Conservation (phyloP, 2,797 vertebrate genomes). For the Poliocrania exsul region DNA sequence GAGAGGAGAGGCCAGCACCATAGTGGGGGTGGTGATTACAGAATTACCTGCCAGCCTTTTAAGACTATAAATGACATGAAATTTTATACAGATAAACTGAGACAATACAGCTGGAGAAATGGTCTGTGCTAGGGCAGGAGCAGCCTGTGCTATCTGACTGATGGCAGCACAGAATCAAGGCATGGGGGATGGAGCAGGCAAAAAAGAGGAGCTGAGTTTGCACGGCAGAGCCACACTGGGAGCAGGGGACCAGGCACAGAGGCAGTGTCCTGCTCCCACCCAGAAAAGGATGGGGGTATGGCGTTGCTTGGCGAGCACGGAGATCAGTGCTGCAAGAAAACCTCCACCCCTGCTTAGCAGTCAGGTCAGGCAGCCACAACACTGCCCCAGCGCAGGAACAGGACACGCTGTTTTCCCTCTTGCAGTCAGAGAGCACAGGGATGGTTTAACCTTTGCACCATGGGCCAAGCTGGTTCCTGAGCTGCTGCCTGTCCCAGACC, state of each 20-base stretch:
- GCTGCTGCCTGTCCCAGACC: neutral
- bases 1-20: neutral
- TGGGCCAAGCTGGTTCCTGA: neutral
- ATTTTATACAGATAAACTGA: neutral
- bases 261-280: fast-evolving
- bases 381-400: neutral
- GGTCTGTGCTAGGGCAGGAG: neutral
- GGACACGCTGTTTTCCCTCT: neutral
- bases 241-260: neutral
- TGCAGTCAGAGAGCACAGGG: neutral
- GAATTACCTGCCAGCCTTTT: neutral
- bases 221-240: fast-evolving
- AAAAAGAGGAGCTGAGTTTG: neutral
- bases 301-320: fast-evolving
- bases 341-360: constrained; percentile 5
- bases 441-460: neutral
- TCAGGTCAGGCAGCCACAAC: neutral
- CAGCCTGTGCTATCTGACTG: neutral
- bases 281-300: neutral
- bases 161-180: neutral
- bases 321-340: neutral
- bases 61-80: neutral
- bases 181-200: neutral
- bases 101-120: neutral
- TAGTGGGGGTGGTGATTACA: neutral